Conservation (phyloP, 2,797 vertebrate species). For the Chrosomus eos region DNA sequence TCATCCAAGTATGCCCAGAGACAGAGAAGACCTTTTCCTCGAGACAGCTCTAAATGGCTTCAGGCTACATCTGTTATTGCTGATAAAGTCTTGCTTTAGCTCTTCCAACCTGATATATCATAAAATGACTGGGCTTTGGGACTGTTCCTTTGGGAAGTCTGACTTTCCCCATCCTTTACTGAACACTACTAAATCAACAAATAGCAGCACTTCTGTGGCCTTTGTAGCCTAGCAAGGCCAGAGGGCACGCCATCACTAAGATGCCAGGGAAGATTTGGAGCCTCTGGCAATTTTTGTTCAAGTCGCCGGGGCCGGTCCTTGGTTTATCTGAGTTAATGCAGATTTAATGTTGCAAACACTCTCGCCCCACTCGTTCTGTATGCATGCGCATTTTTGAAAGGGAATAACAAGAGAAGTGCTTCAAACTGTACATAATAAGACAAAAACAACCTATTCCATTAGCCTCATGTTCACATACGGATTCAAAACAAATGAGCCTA, state of each 20-base stretch:
- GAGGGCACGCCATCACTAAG: slow-evolving; percentile 32
- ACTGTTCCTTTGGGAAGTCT: slow-evolving; percentile 35
- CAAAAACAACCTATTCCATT: slow-evolving; percentile 27
- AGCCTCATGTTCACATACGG: background rate
- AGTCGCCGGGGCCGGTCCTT: background rate
- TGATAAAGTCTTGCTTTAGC: slow-evolving; percentile 49
- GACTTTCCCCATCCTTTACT: slow-evolving; percentile 39
- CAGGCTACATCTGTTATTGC: slow-evolving; percentile 51
- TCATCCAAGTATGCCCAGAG: slow-evolving; percentile 40
- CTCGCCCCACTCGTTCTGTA: background rate
- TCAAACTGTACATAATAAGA: slow-evolving; percentile 37
- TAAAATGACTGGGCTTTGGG: slow-evolving; percentile 36
- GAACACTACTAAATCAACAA: slow-evolving; percentile 44
- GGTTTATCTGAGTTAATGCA: slow-evolving; percentile 44
- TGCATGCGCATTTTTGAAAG: background rate
- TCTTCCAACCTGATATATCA: slow-evolving; percentile 44
- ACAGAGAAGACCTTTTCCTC: slow-evolving; percentile 47
- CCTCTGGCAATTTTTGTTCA: slow-evolving; percentile 33
- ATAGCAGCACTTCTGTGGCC: slow-evolving; percentile 38
- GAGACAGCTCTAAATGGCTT: slow-evolving; percentile 36
- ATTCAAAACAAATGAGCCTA: slow-evolving; percentile 30
- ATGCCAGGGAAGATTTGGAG: slow-evolving; percentile 2
- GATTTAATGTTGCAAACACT: slow-evolving; percentile 29
- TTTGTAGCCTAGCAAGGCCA: slow-evolving; percentile 38
- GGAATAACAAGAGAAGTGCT: background rate